Percentiles rank a stretch among this genome's conserved stretches.
Conservation (phyloP, 2,113 vertebrate genomes). For the Hippolais icterina region DNA sequence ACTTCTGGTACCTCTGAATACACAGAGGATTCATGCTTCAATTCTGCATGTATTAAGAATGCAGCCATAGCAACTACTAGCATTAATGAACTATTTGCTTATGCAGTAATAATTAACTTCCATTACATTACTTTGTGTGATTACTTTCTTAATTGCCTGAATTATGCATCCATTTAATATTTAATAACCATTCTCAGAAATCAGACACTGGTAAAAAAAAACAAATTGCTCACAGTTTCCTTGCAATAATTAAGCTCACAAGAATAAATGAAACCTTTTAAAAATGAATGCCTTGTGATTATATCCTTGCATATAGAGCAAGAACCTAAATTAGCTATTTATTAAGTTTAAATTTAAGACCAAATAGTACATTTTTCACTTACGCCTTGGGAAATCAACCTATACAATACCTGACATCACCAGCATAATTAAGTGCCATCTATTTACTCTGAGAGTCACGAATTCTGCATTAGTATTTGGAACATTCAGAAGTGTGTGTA, state of each 20-base stretch:
- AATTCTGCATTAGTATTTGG: conserved; percentile 75
- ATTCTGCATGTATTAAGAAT: conserved; percentile 95
- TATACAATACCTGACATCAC: conserved; percentile 79
- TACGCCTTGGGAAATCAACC: conserved; percentile 95
- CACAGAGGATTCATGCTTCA: conserved; percentile 89
- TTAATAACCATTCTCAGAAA: conserved; percentile 99
- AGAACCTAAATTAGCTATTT: conserved; percentile 99
- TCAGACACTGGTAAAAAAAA: conserved; percentile 99
- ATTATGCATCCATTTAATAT: conserved; percentile 99
- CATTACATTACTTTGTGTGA: conserved; percentile 99
- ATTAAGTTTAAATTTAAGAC: conserved; percentile 97
- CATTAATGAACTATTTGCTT: conserved; percentile 99
- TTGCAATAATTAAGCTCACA: conserved; percentile 99
- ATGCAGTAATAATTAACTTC: conserved; percentile 99
- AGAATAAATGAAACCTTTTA: conserved; percentile 99
- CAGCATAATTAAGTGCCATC: conserved; percentile 77
- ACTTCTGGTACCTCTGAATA: conserved; percentile 86
- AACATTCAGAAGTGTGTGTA: conserved; percentile 45
- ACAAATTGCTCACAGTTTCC: conserved; percentile 98
- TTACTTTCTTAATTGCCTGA: conserved; percentile 99
- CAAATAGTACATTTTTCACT: conserved; percentile 89
- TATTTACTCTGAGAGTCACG: conserved; percentile 76
- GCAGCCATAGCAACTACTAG: conserved; percentile 98
- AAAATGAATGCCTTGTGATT: conserved; percentile 96
- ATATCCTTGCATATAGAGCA: conserved; percentile 93